Conservation (phyloP, 1,140 invertebrate species). For the Drosophila aff. region DNA sequence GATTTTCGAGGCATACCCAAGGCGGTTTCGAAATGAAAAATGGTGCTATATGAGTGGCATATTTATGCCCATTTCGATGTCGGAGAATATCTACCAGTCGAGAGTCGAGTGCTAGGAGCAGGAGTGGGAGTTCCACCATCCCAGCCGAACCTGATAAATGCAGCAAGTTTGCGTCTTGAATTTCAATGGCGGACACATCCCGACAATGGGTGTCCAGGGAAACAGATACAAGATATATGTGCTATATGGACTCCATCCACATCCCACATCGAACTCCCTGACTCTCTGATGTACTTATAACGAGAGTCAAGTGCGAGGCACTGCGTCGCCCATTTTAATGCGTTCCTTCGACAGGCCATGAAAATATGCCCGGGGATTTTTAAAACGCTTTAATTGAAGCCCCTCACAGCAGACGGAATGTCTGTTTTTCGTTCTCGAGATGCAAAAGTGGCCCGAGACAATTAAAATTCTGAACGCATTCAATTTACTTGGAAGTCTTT, state of each 20-base stretch:
- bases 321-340: slow-evolving; percentile 81
- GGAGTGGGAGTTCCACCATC: slow-evolving; percentile 10
- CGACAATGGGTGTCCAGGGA: slow-evolving; percentile 65
- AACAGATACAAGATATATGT: slow-evolving; percentile 14
- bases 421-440: slow-evolving; percentile 78
- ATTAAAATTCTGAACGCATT: slow-evolving; percentile 78
- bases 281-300: slow-evolving; percentile 74
- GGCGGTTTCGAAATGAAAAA: slow-evolving; percentile 73
- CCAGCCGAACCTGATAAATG: slow-evolving; percentile 65
- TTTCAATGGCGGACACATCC: slow-evolving; percentile 71
- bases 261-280: slow-evolving; percentile 40
- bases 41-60: slow-evolving; percentile 74
- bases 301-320: slow-evolving; percentile 73
- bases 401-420: slow-evolving; percentile 69
- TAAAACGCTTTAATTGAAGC: slow-evolving; percentile 79
- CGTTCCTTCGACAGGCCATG: slow-evolving; percentile 79
- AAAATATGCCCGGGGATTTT: slow-evolving; percentile 80
- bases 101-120: slow-evolving; percentile 19
- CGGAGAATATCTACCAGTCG: slow-evolving; percentile 50
- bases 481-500: slow-evolving; percentile 67
- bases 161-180: slow-evolving; percentile 82
- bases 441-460: slow-evolving; percentile 75
- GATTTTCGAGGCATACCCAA: slow-evolving; percentile 48
- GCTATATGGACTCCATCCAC: slow-evolving; percentile 4
- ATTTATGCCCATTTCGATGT: slow-evolving; percentile 58